These are phyloP conservation scores for Leistus spinibarbis DNA, from an alignment of 2,888 invertebrate species.

Conservation along the genomic window DNA sequence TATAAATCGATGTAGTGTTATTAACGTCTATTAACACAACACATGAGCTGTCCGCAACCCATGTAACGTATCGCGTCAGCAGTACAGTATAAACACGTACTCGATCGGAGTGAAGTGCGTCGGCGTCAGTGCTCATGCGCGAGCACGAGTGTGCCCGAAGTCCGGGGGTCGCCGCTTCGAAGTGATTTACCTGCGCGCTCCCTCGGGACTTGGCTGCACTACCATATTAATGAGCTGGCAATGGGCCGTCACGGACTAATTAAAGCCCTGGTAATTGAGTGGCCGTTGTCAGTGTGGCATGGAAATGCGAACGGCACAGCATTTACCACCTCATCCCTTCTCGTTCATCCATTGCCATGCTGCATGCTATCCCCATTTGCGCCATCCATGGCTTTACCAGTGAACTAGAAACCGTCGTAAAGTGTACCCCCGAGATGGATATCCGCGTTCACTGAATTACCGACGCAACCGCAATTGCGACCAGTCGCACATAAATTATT, in stretches of 20 bases:
- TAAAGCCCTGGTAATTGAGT: slow-evolving; percentile 57
- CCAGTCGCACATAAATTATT: not conserved
- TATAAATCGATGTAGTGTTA: slow-evolving; percentile 35
- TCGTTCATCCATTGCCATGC: not conserved
- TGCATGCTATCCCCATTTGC: not conserved
- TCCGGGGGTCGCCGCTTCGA: slow-evolving; percentile 45
- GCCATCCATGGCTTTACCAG: not conserved
- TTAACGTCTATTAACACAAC: slow-evolving; percentile 33
- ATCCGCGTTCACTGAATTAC: not conserved
- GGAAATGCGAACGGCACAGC: not conserved
- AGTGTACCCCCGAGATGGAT: slow-evolving; percentile 1
- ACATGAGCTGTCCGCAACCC: slow-evolving; percentile 32
- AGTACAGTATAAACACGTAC: not conserved
- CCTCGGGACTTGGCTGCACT: slow-evolving; percentile 46
- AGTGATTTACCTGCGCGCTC: slow-evolving; percentile 56
- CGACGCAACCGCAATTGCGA: not conserved
- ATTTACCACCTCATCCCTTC: not conserved
- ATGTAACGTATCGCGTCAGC: slow-evolving; percentile 19
- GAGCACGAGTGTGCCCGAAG: not conserved
- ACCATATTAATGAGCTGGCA: slow-evolving; percentile 57
- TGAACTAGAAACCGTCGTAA: slow-evolving; percentile 1
- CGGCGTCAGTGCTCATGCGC: not conserved
- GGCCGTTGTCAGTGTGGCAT: slow-evolving; percentile 54
- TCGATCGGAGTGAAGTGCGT: slow-evolving; percentile 1
- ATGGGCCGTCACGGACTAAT: slow-evolving; percentile 58